Percentiles rank a stretch among this genome's conserved stretches.
phyloP scores from a whole-genome alignment of 2,888 invertebrate genomes.

The Rotaria macrura region DNA sequence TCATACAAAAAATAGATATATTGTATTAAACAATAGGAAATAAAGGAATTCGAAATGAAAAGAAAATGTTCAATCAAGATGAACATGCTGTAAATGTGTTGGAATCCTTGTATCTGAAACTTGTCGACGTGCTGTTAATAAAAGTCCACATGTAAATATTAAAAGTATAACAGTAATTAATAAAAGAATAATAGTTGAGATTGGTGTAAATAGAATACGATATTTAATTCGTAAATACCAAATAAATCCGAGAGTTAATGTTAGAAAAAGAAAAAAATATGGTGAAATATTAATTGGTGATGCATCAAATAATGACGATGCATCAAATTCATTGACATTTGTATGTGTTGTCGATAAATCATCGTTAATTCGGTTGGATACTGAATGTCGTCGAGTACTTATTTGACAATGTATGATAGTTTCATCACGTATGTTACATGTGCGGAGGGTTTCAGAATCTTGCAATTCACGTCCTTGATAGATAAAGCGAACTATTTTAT shows the following conservation, averaged over 20 bases:
- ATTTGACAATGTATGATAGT: slow-evolving; percentile 75
- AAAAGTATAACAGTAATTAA: slow-evolving; percentile 43
- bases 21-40: neutral
- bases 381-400: slow-evolving; percentile 37
- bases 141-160: neutral
- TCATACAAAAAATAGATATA: neutral
- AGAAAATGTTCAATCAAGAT: neutral
- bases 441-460: slow-evolving; percentile 65
- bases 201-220: slow-evolving; percentile 62
- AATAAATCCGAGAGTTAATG: slow-evolving; percentile 62
- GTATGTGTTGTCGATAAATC: neutral
- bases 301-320: neutral
- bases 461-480: slow-evolving; percentile 75
- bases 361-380: neutral
- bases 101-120: neutral
- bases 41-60: neutral
- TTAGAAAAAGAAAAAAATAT: slow-evolving; percentile 58
- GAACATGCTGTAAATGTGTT: neutral
- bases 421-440: slow-evolving; percentile 73
- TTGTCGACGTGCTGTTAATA: neutral
- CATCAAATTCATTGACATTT: neutral
- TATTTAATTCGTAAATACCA: slow-evolving; percentile 63
- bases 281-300: neutral
- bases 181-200: slow-evolving; percentile 65
- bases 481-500: slow-evolving; percentile 73